Conservation (phyloP, 2,113 vertebrate genomes). For the Hyla sarda region DNA sequence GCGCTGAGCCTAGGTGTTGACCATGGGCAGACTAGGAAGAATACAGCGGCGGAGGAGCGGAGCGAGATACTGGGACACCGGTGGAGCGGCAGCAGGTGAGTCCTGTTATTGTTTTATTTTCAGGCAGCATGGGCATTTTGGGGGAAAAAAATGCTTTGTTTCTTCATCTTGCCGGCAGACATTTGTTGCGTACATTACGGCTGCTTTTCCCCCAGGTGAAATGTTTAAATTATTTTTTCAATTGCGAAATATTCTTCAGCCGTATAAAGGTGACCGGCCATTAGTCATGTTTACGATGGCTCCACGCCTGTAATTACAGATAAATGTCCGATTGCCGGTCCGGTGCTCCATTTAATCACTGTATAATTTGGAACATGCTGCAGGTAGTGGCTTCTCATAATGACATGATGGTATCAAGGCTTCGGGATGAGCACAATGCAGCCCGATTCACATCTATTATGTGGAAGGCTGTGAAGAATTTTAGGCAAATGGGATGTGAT, state of each 20-base stretch:
- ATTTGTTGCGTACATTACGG: not conserved
- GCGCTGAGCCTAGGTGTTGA: too few species aligned
- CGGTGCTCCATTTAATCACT: slow-evolving; percentile 11
- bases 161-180: not conserved
- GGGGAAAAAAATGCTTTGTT: not conserved
- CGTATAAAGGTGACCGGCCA: not conserved
- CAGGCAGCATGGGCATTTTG: too few species aligned
- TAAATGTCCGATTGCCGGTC: slow-evolving; percentile 10
- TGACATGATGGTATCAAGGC: not conserved
- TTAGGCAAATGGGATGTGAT: not conserved
- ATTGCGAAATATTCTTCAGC: slow-evolving; percentile 1
- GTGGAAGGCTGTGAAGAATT: not conserved
- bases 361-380: slow-evolving; percentile 18
- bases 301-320: slow-evolving; percentile 17
- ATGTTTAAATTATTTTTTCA: slow-evolving; percentile 13
- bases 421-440: not conserved
- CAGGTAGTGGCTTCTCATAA: slow-evolving; percentile 1
- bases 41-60: too few species aligned
- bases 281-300: slow-evolving; percentile 26
- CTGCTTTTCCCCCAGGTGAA: not conserved
- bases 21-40: too few species aligned
- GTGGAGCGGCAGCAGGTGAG: too few species aligned
- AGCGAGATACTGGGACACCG: too few species aligned
- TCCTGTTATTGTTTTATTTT: too few species aligned
- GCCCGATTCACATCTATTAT: not conserved